phyloP scores from a whole-genome alignment of 2,888 invertebrate genomes.

The Tachina fera region DNA sequence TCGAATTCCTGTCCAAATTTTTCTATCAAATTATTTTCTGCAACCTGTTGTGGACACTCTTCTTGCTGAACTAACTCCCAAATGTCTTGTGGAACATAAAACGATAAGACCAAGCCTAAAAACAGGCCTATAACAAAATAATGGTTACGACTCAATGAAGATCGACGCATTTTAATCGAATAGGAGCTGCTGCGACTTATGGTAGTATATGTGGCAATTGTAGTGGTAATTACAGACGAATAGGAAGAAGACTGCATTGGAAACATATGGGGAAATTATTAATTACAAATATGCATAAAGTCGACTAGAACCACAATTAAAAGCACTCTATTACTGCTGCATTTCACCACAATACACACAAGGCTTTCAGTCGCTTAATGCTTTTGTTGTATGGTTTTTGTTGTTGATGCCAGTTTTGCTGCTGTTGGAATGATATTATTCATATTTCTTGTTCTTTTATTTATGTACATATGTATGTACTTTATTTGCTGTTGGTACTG shows the following conservation, averaged over 20 bases:
- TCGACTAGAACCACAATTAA: slow-evolving; percentile 19
- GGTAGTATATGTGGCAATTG: slow-evolving; percentile 25
- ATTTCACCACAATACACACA: slow-evolving; percentile 46
- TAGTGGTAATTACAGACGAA: slow-evolving; percentile 44
- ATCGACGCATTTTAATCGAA: slow-evolving; percentile 79
- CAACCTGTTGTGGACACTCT: slow-evolving; percentile 82
- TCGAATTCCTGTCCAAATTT: slow-evolving; percentile 83
- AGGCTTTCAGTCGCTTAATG: slow-evolving; percentile 1
- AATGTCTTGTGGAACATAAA: slow-evolving; percentile 81
- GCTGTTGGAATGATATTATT: slow-evolving; percentile 46
- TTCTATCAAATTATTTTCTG: slow-evolving; percentile 81
- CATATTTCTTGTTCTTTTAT: slow-evolving; percentile 37
- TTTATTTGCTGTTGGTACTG: slow-evolving; percentile 65
- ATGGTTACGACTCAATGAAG: slow-evolving; percentile 81
- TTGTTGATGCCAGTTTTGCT: slow-evolving; percentile 43
- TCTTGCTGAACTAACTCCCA: slow-evolving; percentile 82
- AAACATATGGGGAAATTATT: slow-evolving; percentile 45
- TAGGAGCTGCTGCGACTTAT: slow-evolving; percentile 33
- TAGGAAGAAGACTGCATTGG: slow-evolving; percentile 54
- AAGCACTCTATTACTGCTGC: slow-evolving; percentile 29
- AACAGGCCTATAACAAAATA: slow-evolving; percentile 82
- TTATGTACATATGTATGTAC: slow-evolving; percentile 29
- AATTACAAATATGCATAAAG: slow-evolving; percentile 30
- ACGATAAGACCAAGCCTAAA: slow-evolving; percentile 81
- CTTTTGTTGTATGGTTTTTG: slow-evolving; percentile 27